Conservation (phyloP, 2,113 vertebrate genomes). For the Reinhardtius hippoglossoides region DNA sequence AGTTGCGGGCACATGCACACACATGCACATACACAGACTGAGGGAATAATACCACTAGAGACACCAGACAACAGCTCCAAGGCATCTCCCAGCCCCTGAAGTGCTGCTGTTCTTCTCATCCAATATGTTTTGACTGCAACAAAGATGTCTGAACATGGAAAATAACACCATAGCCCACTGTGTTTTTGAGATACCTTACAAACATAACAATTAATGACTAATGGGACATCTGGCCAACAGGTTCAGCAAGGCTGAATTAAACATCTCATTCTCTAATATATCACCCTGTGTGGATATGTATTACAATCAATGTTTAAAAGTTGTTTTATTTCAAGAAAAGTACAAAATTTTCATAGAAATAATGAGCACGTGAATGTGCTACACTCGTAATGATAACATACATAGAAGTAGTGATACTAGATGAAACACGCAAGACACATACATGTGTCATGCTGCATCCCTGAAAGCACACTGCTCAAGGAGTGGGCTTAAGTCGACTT, state of each 20-base stretch:
- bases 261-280: constrained; percentile 7
- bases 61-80: constrained; percentile 72
- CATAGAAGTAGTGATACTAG: not conserved
- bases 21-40: constrained; percentile 33
- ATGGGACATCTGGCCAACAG: constrained; percentile 72
- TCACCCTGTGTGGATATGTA: not conserved
- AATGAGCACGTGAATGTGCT: not conserved
- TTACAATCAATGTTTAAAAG: not conserved
- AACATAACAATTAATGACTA: constrained; percentile 77
- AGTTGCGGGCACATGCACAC: constrained; percentile 23
- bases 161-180: constrained; percentile 75
- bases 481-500: constrained; percentile 72
- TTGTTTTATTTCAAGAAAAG: not conserved
- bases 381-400: not conserved
- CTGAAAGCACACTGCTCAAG: constrained; percentile 59
- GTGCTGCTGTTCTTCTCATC: constrained; percentile 74
- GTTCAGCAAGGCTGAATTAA: constrained; percentile 57
- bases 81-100: constrained; percentile 75
- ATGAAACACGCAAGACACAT: constrained; percentile 13
- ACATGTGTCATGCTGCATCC: constrained; percentile 47
- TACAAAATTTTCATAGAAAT: not conserved
- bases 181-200: constrained; percentile 64
- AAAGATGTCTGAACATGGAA: constrained; percentile 75
- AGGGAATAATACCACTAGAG: constrained; percentile 66
- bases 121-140: constrained; percentile 80